phyloP scores from a whole-genome alignment of 2,888 invertebrate species.

The Brachylomia viminalis region DNA sequence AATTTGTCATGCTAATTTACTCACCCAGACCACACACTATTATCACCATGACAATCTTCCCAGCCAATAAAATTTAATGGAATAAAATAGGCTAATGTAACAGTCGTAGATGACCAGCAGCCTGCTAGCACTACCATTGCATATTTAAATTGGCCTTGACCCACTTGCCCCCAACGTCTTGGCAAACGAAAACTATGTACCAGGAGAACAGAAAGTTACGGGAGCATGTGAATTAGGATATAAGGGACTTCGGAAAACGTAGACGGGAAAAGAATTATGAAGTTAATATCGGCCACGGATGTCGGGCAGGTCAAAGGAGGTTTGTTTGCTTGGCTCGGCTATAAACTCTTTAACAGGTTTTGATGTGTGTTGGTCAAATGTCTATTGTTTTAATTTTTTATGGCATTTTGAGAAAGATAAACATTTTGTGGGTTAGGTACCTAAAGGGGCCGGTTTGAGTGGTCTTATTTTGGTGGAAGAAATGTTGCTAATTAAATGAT shows the following conservation, averaged over 20 bases:
- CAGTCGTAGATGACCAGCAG: conserved; percentile 35
- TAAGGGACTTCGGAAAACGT: not conserved
- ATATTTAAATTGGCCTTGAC: conserved; percentile 62
- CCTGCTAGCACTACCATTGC: conserved; percentile 26
- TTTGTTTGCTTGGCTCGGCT: conserved; percentile 43
- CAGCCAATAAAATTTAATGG: conserved; percentile 62
- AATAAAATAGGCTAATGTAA: conserved; percentile 52
- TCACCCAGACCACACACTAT: conserved; percentile 34
- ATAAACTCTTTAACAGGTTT: conserved; percentile 47
- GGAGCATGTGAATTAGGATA: conserved; percentile 48
- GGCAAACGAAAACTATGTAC: conserved; percentile 21
- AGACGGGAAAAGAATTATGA: conserved; percentile 21
- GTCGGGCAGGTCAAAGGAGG: conserved; percentile 49
- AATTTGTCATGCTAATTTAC: conserved; percentile 54
- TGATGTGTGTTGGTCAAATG: conserved; percentile 27
- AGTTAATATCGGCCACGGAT: conserved; percentile 29
- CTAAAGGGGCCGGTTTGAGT: not conserved
- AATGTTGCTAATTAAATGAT: not conserved
- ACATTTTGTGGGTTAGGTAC: not conserved
- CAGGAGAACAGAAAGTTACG: conserved; percentile 31
- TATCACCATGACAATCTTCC: conserved; percentile 55
- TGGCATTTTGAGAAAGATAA: conserved; percentile 20
- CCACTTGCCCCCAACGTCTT: conserved; percentile 17
- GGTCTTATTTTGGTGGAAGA: not conserved
- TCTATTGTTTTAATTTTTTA: conserved; percentile 41